Conservation (phyloP, 2,888 invertebrate species). For the Furcula furcula region DNA sequence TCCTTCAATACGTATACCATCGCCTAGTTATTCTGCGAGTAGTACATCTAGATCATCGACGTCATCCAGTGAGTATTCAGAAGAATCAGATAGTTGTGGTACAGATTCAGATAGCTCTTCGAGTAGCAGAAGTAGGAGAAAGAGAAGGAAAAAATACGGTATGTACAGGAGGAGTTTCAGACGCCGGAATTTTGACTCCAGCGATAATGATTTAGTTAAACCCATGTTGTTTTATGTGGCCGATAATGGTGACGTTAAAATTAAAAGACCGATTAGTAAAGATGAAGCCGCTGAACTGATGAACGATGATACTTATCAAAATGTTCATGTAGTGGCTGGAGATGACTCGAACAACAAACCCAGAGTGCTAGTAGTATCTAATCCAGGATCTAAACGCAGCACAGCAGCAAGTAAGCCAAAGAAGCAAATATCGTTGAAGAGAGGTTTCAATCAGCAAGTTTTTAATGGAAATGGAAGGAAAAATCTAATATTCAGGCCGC, state of each 20-base stretch:
- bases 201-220: conserved; percentile 22
- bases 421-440: conserved; percentile 22
- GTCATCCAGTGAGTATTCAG: conserved; percentile 2
- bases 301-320: conserved; percentile 17
- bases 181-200: conserved; percentile 7
- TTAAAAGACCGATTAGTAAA: conserved; percentile 43
- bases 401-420: conserved; percentile 6
- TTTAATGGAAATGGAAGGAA: conserved; percentile 37
- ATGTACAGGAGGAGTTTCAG: conserved; percentile 15
- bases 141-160: conserved; percentile 10
- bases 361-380: conserved; percentile 29
- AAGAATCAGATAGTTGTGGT: not conserved
- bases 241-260: conserved; percentile 42
- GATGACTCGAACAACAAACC: conserved; percentile 23
- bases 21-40: not conserved
- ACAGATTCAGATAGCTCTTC: not conserved
- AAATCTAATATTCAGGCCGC: conserved; percentile 51
- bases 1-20: not conserved
- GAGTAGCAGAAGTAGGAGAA: conserved; percentile 4
- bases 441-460: conserved; percentile 22
- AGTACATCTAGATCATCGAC: not conserved
- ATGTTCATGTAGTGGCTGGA: conserved; percentile 25
- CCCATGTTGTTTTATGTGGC: conserved; percentile 36
- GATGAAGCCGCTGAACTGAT: conserved; percentile 42
- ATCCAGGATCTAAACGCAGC: not conserved